Evolutionary conservation across 1,140 invertebrate species (phyloP).

Genomic region (Habropoda laboriosa): DNA sequence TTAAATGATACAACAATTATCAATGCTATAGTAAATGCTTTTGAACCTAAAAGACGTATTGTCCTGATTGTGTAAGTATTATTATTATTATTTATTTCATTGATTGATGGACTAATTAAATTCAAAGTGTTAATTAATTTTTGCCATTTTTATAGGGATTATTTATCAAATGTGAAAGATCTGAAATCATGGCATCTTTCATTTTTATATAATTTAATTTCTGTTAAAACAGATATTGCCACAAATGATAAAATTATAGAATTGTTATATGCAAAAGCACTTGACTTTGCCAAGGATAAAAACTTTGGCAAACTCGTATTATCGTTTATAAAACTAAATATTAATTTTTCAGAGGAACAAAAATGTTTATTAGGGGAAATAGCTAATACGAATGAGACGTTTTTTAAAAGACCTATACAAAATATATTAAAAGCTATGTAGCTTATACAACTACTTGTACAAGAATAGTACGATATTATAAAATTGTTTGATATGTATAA

Average conservation of each 20-base stretch:
- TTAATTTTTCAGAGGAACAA: conserved; percentile 59
- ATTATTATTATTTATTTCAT: background rate
- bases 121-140: background rate
- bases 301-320: conserved; percentile 68
- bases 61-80: conserved; percentile 62
- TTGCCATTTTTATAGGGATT: conserved; percentile 62
- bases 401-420: conserved; percentile 68
- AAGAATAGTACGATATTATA: background rate
- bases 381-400: conserved; percentile 60
- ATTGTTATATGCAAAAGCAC: conserved; percentile 61
- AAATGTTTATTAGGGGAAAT: conserved; percentile 63
- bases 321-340: conserved; percentile 65
- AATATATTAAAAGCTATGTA: conserved; percentile 53
- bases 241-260: conserved; percentile 59
- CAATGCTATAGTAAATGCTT: conserved; percentile 54
- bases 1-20: conserved; percentile 65
- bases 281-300: conserved; percentile 65
- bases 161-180: conserved; percentile 55
- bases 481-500: background rate
- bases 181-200: conserved; percentile 70
- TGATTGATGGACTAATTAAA: background rate
- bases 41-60: conserved; percentile 38
- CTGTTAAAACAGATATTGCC: conserved; percentile 46
- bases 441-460: background rate
- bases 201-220: conserved; percentile 60